Evolutionary conservation across 2,888 invertebrate genomes (phyloP), one percentile per base, ranked within the genome.

Genomic region (Apomyelois bistriatella): DNA sequence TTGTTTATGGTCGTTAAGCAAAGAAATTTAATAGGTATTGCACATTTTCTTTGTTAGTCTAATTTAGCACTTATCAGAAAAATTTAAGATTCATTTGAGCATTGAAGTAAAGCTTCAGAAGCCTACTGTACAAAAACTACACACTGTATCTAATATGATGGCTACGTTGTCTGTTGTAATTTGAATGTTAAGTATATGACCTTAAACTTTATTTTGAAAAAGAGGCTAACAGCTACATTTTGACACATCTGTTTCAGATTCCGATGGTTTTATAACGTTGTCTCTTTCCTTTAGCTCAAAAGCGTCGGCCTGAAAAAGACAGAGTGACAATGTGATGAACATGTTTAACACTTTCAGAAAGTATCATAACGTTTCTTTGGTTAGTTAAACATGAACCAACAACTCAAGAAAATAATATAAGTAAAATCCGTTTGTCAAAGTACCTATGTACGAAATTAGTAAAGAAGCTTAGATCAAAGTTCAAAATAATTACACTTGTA

Each of bases 211-310:
- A n/a, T n/a, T n/a, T n/a, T n/a, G 53, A 51, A 53, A 22, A 22
- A 3, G 2, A 64, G 68, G 75, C 74, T 90, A 90, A 82, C 90
- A 90, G 66, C 80, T 82, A 74, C 90, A 90, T 65, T 89, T 90
- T 58, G 89, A 89, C 58, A 81, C 89, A 60, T 90, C 88, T 53
- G 87, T 80, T 66, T 90, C 87, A 10, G 89, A 87, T 66, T 89
- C 88, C n/a, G 87, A 84, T 57, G 90, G 78, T 54, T 90, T 88
- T 61, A 90, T 82, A 36, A 89, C 83, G 70, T 75, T 88, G 62
- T 90, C 89, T 50, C 90, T 73, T 62, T 90, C 90, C 61, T 88
- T 89, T 58, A 90, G 62, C 62, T 90, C 90, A 63, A 90, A 90
- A 15, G 90, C 90, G 51, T 90, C 90, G 61, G 90, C 90, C 90